A percentile compares a stretch with the other conserved stretches of the same genome.
These are phyloP conservation scores for Spheniscus mendiculus DNA, from an alignment of 2,113 vertebrate genomes.

Conservation along the genomic window DNA sequence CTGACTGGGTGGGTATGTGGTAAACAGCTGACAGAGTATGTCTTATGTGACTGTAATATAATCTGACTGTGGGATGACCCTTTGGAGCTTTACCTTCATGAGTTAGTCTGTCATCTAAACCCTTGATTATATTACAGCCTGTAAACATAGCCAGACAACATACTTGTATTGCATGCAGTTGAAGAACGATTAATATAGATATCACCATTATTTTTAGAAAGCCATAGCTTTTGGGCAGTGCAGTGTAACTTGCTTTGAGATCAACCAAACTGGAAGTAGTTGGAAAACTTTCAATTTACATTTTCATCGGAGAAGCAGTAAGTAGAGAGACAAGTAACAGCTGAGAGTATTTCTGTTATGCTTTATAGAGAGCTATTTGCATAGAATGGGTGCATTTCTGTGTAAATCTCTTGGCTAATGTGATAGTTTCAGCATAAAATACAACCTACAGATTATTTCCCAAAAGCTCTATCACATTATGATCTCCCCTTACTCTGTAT, in stretches of 20 bases:
- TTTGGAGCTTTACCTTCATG: conserved; percentile 32
- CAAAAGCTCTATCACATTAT: not conserved
- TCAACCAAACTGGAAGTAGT: not conserved
- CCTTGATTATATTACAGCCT: conserved; percentile 59
- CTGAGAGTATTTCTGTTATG: not conserved
- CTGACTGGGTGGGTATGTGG: not conserved
- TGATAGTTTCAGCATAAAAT: not conserved
- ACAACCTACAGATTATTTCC: not conserved
- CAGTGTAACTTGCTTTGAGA: conserved; percentile 16
- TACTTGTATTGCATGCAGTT: conserved; percentile 35
- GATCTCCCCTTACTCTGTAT: not conserved
- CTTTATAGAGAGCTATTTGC: not conserved
- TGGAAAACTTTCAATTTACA: conserved; percentile 22
- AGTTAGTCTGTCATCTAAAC: conserved; percentile 25
- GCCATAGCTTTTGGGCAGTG: not conserved
- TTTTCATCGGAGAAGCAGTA: conserved; percentile 5
- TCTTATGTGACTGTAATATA: conserved; percentile 16
- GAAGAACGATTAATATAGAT: conserved; percentile 28
- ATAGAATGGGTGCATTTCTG: not conserved
- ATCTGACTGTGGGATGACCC: conserved; percentile 33
- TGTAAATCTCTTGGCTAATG: not conserved
- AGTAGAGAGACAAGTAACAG: not conserved
- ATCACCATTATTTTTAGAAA: conserved; percentile 57
- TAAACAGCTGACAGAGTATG: conserved; percentile 42
- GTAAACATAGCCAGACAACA: conserved; percentile 43